Evolutionary conservation across 1,140 invertebrate species (phyloP), one percentile per base, ranked within the genome.

Genomic region (Grapholita molesta): DNA sequence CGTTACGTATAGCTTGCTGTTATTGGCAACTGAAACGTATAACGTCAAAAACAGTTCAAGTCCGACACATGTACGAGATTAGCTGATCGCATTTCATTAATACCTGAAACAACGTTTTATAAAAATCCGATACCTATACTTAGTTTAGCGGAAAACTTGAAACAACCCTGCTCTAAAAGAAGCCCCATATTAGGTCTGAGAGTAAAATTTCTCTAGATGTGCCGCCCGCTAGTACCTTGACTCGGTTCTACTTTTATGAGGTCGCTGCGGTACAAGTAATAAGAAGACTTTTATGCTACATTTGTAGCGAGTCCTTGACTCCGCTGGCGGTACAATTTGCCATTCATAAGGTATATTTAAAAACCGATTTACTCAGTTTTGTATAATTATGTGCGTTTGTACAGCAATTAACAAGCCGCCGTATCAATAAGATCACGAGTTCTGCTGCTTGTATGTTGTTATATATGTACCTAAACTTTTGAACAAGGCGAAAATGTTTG

Each of bases 41-140:
- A n/a, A n/a, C n/a, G n/a, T n/a, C n/a, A n/a, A n/a, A n/a, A n/a
- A n/a, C n/a, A n/a, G n/a, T n/a, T n/a, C n/a, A n/a, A n/a, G n/a
- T n/a, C n/a, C n/a, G n/a, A n/a, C n/a, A n/a, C n/a, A n/a, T n/a
- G n/a, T n/a, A n/a, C n/a, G n/a, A n/a, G n/a, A n/a, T n/a, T n/a
- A n/a, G n/a, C n/a, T n/a, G n/a, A n/a, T n/a, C n/a, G n/a, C n/a
- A n/a, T n/a, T n/a, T n/a, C n/a, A n/a, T n/a, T n/a, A n/a, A n/a
- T n/a, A n/a, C n/a, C n/a, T n/a, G n/a, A n/a, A n/a, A n/a, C n/a
- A n/a, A n/a, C n/a, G n/a, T n/a, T n/a, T n/a, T n/a, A n/a, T n/a
- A n/a, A n/a, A n/a, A n/a, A n/a, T n/a, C n/a, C 32, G 68, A 66
- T 68, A 66, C 55, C 65, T 69, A 38, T 73, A 71, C 70, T 72